These are phyloP conservation scores for Mola mola DNA, from an alignment of 2,113 vertebrate genomes.

Conservation along the genomic window DNA sequence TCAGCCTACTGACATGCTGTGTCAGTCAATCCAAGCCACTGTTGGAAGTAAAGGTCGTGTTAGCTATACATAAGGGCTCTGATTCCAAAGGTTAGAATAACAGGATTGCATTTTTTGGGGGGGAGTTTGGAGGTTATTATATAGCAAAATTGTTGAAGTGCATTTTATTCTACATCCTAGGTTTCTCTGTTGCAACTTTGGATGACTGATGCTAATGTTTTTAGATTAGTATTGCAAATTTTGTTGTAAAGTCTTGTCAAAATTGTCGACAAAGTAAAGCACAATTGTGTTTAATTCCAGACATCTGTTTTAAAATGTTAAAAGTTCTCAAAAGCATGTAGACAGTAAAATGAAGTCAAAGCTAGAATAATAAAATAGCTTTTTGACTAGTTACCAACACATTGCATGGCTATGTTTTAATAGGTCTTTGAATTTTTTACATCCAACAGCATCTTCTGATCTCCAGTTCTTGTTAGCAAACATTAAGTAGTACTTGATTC, in stretches of 20 bases:
- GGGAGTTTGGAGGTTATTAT: conserved; percentile 13
- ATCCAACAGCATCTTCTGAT: conserved; percentile 6
- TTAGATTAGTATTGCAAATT: not conserved
- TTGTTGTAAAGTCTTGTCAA: not conserved
- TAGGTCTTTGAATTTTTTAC: not conserved
- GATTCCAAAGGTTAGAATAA: conserved; percentile 30
- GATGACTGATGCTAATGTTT: conserved; percentile 5
- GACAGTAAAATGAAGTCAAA: not conserved
- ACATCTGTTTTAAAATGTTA: not conserved
- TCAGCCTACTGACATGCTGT: not conserved
- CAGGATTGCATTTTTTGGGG: not conserved
- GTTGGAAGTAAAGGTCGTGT: not conserved
- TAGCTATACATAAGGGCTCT: conserved; percentile 9
- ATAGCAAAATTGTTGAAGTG: conserved; percentile 9
- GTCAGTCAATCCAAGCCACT: not conserved
- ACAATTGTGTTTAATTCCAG: not conserved
- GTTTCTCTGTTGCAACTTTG: conserved; percentile 8
- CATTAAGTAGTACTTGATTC: not conserved
- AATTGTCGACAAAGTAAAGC: not conserved
- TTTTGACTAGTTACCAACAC: no score
- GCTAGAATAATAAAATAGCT: no score
- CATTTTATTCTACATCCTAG: not conserved
- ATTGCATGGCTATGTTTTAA: no score
- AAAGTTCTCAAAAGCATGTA: conserved; percentile 1
- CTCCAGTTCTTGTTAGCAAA: not conserved